Evolutionary conservation across 2,797 vertebrate genomes (phyloP), one percentile per base, ranked within the genome.

Genomic region (Molossus molossus): DNA sequence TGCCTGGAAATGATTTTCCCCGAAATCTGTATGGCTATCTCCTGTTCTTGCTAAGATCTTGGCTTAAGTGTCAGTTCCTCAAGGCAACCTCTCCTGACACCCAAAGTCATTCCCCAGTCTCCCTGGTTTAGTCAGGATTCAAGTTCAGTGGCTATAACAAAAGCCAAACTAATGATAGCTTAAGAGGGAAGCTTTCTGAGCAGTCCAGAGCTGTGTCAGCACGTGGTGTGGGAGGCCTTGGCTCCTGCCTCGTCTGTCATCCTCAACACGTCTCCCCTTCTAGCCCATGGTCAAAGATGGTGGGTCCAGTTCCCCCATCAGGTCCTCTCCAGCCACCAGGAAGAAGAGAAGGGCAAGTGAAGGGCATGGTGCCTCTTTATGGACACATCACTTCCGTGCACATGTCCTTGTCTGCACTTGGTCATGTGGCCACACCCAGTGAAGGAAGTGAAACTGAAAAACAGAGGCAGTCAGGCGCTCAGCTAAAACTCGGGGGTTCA

Each of bases 11-110:
- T 57, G 20, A 14, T 57, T 73, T 72, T 20, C 2, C 55, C 29
- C 18, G 27, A 80, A 76, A 89, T 58, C 55, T 57, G 2, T 70
- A 48, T 50, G 50, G 11, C 50, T 27, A 2, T 60, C 60, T 87
- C 83, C 40, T 69, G 69, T 81, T 83, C 82, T 80, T 27, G 48
- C 55, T 95, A 72, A 77, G 45, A 94, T 45, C 40, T 45, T 45
- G 40, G 40, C 40, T 45, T 45, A 45, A 45, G 40, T 45, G 40
- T 45, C 40, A 53, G 18, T 48, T 94, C 53, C 64, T 70, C 50
- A 20, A 67, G 65, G 33, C 77, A 53, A 15, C 15, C 75, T 75
- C 57, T 82, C 53, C 55, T 48, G 65, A 58, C 33, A 77, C 23
- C 72, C 37, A 55, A 91, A 76, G 25, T 86, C 65, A 79, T 33